A percentile compares a stretch with the other conserved stretches of the same genome.
These are phyloP conservation scores for Coptodon rendalli DNA, from an alignment of 2,113 vertebrate species.

Conservation along the genomic window DNA sequence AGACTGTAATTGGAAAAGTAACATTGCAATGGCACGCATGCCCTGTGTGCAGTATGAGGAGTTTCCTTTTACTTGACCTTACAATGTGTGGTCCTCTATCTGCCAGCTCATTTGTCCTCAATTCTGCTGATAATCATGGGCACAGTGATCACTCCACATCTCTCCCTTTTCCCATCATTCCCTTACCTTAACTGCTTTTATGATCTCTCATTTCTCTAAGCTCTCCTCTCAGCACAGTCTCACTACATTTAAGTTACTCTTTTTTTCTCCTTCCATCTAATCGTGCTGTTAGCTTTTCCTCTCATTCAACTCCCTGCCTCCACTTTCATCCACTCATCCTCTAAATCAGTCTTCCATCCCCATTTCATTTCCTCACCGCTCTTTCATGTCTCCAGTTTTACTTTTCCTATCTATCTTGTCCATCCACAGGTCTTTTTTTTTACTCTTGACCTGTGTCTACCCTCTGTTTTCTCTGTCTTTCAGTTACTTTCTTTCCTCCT, in stretches of 20 bases:
- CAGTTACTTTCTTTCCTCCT: background rate
- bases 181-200: background rate
- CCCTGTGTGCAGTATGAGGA: background rate
- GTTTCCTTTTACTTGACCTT: conserved; percentile 8
- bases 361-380: conserved; percentile 15
- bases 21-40: background rate
- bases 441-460: conserved; percentile 27
- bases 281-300: conserved; percentile 2
- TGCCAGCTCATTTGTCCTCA: background rate
- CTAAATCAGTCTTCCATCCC: conserved; percentile 26
- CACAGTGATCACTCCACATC: background rate
- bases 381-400: conserved; percentile 13
- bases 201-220: background rate
- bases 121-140: background rate
- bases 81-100: conserved; percentile 4
- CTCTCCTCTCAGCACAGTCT: background rate
- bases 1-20: background rate
- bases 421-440: background rate
- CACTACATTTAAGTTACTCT: background rate
- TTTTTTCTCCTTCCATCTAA: background rate
- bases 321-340: conserved; percentile 28
- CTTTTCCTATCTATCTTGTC: background rate
- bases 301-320: background rate
- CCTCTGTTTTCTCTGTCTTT: conserved; percentile 10
- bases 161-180: background rate